Conservation (phyloP, 2,113 vertebrate genomes). For the Zapornia atra region DNA sequence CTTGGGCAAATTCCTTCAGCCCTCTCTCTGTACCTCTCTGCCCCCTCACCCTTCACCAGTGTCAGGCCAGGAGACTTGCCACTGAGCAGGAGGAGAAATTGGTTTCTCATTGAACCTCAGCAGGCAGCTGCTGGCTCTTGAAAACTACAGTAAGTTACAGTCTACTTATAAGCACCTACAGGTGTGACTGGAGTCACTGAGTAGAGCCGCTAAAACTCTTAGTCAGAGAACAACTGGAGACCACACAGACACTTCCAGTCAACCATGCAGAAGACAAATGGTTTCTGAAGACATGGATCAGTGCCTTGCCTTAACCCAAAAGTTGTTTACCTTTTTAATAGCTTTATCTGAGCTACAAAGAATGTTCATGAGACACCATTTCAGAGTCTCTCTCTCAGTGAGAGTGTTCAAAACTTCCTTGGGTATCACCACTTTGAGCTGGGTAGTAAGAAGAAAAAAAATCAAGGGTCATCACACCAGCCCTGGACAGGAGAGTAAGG, state of each 20-base stretch:
- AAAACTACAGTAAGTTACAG: neutral
- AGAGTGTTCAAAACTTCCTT: neutral
- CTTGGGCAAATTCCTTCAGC: neutral
- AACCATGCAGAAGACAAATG: neutral
- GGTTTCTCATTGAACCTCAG: neutral
- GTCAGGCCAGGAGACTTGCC: neutral
- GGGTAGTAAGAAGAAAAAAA: neutral
- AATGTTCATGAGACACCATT: neutral
- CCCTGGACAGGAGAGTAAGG: neutral
- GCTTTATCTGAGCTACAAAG: neutral
- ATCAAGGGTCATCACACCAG: neutral
- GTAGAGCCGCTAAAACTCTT: neutral
- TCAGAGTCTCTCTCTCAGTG: neutral
- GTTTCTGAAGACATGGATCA: neutral
- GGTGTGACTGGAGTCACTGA: neutral
- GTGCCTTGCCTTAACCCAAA: neutral
- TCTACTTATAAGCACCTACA: neutral
- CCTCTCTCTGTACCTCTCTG: neutral
- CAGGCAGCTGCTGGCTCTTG: neutral
- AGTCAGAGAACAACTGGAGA: neutral
- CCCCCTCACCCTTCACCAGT: neutral
- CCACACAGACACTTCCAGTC: neutral
- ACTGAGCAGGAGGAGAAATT: neutral
- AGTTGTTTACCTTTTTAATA: neutral
- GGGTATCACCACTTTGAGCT: neutral